Evolutionary conservation across 2,113 vertebrate species (phyloP).

Genomic region (Melanotaenia duboulayi): DNA sequence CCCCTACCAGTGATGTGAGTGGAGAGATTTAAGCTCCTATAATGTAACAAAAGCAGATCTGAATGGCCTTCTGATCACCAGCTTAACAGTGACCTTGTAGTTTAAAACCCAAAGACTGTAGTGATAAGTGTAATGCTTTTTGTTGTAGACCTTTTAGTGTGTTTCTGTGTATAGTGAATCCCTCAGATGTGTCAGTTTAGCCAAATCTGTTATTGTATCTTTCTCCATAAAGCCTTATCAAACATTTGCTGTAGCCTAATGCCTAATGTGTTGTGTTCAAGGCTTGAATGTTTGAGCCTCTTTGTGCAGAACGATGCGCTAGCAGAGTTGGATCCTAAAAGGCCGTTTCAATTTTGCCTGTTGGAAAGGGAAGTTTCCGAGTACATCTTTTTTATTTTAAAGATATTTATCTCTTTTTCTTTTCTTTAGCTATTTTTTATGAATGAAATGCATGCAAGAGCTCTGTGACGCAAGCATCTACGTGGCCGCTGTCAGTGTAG

Average conservation of each 20-base stretch:
- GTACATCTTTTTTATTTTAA: neutral
- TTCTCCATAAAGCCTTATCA: neutral
- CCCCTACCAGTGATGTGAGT: conserved; percentile 27
- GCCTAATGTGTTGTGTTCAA: neutral
- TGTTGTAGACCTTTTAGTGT: neutral
- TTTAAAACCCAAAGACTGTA: conserved; percentile 26
- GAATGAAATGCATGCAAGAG: no score
- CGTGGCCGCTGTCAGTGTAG: neutral
- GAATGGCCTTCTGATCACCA: conserved; percentile 46
- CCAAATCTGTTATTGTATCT: neutral
- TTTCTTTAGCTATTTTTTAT: no score
- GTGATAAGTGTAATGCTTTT: conserved; percentile 17
- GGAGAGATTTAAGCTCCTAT: conserved; percentile 43
- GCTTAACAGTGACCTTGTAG: conserved; percentile 38
- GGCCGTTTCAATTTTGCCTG: neutral
- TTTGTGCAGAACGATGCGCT: neutral
- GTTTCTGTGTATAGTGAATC: neutral
- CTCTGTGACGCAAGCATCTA: no score
- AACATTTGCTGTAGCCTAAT: neutral
- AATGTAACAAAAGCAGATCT: conserved; percentile 49
- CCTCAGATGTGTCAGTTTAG: neutral
- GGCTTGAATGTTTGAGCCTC: neutral
- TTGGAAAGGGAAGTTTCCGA: neutral
- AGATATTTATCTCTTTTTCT: no score
- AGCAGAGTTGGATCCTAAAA: no score